Conservation (phyloP, 2,797 vertebrate genomes). For the Nannoperca obscura region DNA sequence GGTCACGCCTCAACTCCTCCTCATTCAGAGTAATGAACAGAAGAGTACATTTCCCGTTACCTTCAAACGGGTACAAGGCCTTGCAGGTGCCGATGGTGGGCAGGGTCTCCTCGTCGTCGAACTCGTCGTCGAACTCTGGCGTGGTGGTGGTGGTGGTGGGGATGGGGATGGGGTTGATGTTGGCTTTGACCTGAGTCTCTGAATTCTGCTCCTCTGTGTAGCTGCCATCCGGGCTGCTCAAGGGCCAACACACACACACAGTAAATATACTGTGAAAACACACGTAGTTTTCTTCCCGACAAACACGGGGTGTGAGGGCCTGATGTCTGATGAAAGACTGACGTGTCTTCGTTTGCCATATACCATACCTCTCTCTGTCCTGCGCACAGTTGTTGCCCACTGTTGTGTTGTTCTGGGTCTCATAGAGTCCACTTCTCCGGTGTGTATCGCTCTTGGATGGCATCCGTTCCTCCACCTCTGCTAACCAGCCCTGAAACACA, state of each 20-base stretch:
- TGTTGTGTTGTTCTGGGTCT: slow-evolving; percentile 87
- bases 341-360: slow-evolving; percentile 36
- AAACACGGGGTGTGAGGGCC: neutral
- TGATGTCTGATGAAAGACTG: neutral
- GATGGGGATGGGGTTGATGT: slow-evolving; percentile 60
- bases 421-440: slow-evolving; percentile 90
- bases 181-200: slow-evolving; percentile 93
- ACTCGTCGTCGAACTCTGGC: slow-evolving; percentile 94
- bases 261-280: slow-evolving; percentile 89
- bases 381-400: slow-evolving; percentile 93
- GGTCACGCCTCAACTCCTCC: slow-evolving; percentile 25
- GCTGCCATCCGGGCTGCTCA: slow-evolving; percentile 99
- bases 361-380: slow-evolving; percentile 97
- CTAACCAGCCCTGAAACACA: slow-evolving; percentile 92
- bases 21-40: slow-evolving; percentile 13
- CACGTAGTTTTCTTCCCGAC: slow-evolving; percentile 37
- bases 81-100: slow-evolving; percentile 98
- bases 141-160: slow-evolving; percentile 61
- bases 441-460: slow-evolving; percentile 86
- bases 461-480: slow-evolving; percentile 94
- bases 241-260: slow-evolving; percentile 88
- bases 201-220: slow-evolving; percentile 98
- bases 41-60: slow-evolving; percentile 78
- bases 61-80: slow-evolving; percentile 97
- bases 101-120: slow-evolving; percentile 94